Evolutionary conservation across 2,797 vertebrate genomes (phyloP), one percentile per base, ranked within the genome.

Genomic region (Nothura maculosa): DNA sequence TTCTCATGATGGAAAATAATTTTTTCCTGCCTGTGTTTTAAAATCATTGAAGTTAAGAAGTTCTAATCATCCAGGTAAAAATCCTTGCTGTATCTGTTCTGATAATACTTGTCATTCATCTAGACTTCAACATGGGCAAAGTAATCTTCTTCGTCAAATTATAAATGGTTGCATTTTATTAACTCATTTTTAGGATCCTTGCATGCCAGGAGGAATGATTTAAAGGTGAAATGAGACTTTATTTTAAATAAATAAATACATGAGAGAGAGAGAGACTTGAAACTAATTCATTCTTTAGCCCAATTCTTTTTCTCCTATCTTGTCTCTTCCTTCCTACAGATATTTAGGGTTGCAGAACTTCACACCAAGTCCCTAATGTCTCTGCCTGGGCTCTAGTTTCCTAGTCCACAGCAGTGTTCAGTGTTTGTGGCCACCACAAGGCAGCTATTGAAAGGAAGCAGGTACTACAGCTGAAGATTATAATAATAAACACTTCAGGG

Each of bases 291-390:
- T 92, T 89, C 89, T 92, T 94, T 94, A 96, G 95, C 91, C 94
- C 89, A 58, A 87, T 96, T 94, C 93, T 95, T 90, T 95, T 96
- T 95, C 82, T 95, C 87, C 94, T 96, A 93, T 96, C 94, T 95
- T 94, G 95, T 96, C 80, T 96, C 94, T 96, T 96, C 96, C 96
- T 96, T 94, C 91, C 91, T 85, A 93, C 95, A 96, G 96, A 96
- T 96, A 88, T 83, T 95, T 96, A 96, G 96, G 91, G 96, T 96
- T 96, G 95, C 96, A 96, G 95, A 96, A 96, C 95, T 96, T 94
- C 93, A 95, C 89, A 94, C 92, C 93, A 93, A 94, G 94, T 95
- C 95, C 70, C 93, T 96, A 93, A 93, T 95, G 96, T 94, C 91
- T 96, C 90, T 96, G 91, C 94, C 92, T 96, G 96, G 89, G 95